Evolutionary conservation across 2,888 invertebrate genomes (phyloP).

Genomic region (Ornithoptera priamus): DNA sequence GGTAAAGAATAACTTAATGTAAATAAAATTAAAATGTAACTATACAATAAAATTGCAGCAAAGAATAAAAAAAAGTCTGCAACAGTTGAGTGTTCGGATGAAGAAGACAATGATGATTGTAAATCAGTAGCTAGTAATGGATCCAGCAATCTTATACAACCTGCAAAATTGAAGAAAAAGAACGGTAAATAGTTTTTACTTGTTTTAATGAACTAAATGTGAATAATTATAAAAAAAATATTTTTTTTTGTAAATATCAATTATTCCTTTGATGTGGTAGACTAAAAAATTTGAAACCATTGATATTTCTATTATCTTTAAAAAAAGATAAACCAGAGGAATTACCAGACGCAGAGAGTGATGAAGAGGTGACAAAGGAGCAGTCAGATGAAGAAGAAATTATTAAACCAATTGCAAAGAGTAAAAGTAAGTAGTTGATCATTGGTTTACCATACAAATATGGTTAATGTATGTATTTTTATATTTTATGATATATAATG

Average conservation of each 20-base stretch:
- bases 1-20: no score
- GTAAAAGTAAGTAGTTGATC: slow-evolving; percentile 52
- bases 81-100: slow-evolving; percentile 74
- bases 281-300: not conserved
- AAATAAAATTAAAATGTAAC: not conserved
- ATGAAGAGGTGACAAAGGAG: slow-evolving; percentile 64
- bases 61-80: slow-evolving; percentile 68
- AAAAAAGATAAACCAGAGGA: slow-evolving; percentile 60
- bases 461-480: not conserved
- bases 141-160: slow-evolving; percentile 49
- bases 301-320: slow-evolving; percentile 33
- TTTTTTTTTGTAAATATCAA: not conserved
- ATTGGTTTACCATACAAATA: not conserved
- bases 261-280: not conserved
- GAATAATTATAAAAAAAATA: not conserved
- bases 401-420: slow-evolving; percentile 62
- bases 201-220: not conserved
- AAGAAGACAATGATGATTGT: slow-evolving; percentile 58
- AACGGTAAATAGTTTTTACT: slow-evolving; percentile 43
- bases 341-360: slow-evolving; percentile 64
- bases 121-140: slow-evolving; percentile 59
- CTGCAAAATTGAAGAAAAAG: slow-evolving; percentile 49
- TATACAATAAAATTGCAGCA: slow-evolving; percentile 42
- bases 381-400: slow-evolving; percentile 60
- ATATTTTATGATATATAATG: not conserved